Base-by-base conservation (phyloP, 2,113 vertebrate genomes). In the Corythoichthys intestinalis region DNA sequence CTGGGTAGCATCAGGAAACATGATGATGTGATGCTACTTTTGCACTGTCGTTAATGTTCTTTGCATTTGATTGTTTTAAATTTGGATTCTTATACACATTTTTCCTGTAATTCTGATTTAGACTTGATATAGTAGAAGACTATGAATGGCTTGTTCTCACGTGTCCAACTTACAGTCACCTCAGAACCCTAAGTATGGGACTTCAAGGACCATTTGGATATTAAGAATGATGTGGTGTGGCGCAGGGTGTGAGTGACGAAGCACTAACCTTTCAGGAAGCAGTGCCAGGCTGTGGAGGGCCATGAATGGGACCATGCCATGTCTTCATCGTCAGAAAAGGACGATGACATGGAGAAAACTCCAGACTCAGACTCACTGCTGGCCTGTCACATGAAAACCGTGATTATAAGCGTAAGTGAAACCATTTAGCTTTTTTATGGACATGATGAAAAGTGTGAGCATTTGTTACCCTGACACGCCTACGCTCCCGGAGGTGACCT, bases 231-330 rank as follows among this genome's bases (percentile, higher is more conserved):
- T 44, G 41, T 44, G 41, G 4, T 44, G 41, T 44, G 41, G 41
- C 6, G 41, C 9, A 44, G 6, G 41, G 41, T 44, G 41, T 1
- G 41, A 44, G 41, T 15, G 48, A 50, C 48, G 14, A 50, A 15
- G 4, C 10, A 38, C 54, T 84, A 88, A 98, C 97, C 97, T 96
- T 99, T 98, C 57, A 99, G 88, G 84, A 99, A 99, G 87, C 97
- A 98, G 78, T 99, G 95, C 97, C 97, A 99, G 72, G 93, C 92
- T 48, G 96, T 99, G 70, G 95, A 91, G 58, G 97, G 97, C 97
- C 97, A 98, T 56, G 96, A 96, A 81, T 97, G 96, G 83, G 96
- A 98, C 97, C 97, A 99, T 70, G 95, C 97, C 91, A 98, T 92
- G 86, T 99, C 97, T 78, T 99, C 96, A 79, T 99, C 96, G 79